Base-by-base conservation (phyloP, 2,888 invertebrate species). In the Lasioglossum morio region DNA sequence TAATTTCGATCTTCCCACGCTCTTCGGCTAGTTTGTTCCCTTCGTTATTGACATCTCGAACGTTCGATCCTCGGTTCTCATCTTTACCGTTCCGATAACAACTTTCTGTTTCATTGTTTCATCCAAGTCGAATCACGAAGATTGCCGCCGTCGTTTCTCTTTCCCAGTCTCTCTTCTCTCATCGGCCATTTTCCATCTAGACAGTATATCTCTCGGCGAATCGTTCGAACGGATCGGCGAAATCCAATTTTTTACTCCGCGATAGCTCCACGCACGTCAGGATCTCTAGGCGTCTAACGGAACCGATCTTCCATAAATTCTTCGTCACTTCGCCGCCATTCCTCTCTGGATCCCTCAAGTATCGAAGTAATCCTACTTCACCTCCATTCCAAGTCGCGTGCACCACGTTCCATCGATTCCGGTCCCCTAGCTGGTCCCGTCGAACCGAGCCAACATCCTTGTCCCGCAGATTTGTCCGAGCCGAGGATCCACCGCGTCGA, bases 261-360 rank as follows among this genome's bases (percentile, higher is more conserved):
- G 72, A 40, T 48, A 70, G 43, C 34, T 34, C 48, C 48, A 23
- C 16, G 4, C 34, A 60, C 30, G 40, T 77, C 37, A 23, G 78
- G 63, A 63, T 78, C 72, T 53, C 72, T n/a, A 19, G 16, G 5
- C 46, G 70, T 63, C 63, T 72, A 75, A 46, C 53, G 46, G 66
- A 75, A 75, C 78, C 69, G 70, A 76, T 72, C 77, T 30, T 40
- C 73, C 77, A 16, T 70, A 77, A 70, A 81, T 81, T 82, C 80
- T 75, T 73, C 77, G 75, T 81, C 87, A 63, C 72, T 77, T 77
- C 72, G 69, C 78, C 76, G 57, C 74, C 87, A 80, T 87, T 78
- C 63, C 73, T 83, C 72, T 79, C 43, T 37, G 76, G 53, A 72
- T 73, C 72, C 37, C 48, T 63, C 8, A 76, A 85, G 63, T 66